These are phyloP conservation scores for Tipula lateralis DNA, from an alignment of 2,888 invertebrate species.

Conservation along the genomic window DNA sequence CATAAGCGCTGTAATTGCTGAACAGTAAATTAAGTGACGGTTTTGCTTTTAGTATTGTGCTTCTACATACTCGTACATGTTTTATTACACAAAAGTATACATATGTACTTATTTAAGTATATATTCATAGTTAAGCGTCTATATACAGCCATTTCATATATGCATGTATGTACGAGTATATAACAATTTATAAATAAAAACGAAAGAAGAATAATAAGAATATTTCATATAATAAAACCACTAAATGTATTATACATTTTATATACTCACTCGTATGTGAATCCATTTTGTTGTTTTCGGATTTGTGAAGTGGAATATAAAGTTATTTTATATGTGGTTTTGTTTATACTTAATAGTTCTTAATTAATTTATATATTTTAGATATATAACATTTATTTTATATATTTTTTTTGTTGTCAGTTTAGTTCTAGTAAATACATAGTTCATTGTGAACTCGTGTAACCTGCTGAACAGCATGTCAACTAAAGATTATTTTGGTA, in stretches of 20 bases:
- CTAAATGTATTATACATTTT: background rate
- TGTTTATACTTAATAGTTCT: background rate
- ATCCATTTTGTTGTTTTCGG: background rate
- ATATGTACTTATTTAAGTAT: background rate
- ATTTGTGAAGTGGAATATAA: background rate
- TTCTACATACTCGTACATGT: too few relatives aligned
- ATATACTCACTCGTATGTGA: background rate
- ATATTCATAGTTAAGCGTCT: background rate
- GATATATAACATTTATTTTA: too few relatives aligned
- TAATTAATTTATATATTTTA: too few relatives aligned
- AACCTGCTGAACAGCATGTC: conserved; percentile 29
- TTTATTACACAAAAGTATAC: background rate
- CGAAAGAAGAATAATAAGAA: background rate
- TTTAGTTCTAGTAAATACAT: too few relatives aligned
- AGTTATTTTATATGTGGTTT: conserved; percentile 25
- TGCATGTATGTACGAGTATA: background rate
- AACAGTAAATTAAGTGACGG: background rate
- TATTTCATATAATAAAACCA: background rate
- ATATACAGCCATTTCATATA: background rate
- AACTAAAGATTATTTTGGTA: conserved; percentile 33
- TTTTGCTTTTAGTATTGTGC: background rate
- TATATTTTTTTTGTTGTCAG: too few relatives aligned
- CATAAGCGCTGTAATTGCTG: background rate
- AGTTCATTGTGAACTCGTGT: too few relatives aligned
- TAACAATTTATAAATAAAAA: background rate